A percentile compares a stretch with the other conserved stretches of the same genome.
These are phyloP conservation scores for Brachionichthys hirsutus DNA, from an alignment of 2,113 vertebrate species.

Conservation along the genomic window DNA sequence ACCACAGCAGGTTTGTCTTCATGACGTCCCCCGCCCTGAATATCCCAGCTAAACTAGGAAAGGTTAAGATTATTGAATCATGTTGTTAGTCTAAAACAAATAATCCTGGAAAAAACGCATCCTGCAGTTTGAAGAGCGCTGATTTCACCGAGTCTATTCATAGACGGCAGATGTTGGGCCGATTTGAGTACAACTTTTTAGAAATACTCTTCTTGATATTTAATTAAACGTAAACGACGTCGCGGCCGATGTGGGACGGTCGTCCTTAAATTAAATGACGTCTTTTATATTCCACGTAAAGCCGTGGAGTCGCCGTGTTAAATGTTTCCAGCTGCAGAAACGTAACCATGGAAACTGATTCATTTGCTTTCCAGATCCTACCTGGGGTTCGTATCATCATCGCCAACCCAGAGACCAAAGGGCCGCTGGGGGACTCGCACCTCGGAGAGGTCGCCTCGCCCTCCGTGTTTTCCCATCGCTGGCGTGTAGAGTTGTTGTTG, in stretches of 20 bases:
- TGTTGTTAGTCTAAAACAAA: too few relatives aligned
- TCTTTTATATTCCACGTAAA: too few relatives aligned
- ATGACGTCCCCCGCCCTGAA: background rate
- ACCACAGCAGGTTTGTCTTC: constrained; percentile 30
- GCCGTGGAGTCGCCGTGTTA: too few relatives aligned
- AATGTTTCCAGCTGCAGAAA: background rate
- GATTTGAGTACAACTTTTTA: too few relatives aligned
- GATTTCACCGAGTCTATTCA: too few relatives aligned
- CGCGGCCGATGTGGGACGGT: too few relatives aligned
- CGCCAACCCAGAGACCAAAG: constrained; percentile 98
- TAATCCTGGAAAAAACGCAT: background rate
- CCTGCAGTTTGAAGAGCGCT: constrained; percentile 4
- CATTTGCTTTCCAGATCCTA: constrained; percentile 81
- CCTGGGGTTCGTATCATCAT: constrained; percentile 98
- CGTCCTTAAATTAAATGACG: too few relatives aligned
- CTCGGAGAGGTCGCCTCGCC: constrained; percentile 87
- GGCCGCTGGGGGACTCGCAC: constrained; percentile 95
- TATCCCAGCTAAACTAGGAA: too few relatives aligned
- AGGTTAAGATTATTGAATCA: too few relatives aligned
- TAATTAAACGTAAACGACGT: too few relatives aligned
- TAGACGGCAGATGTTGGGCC: too few relatives aligned
- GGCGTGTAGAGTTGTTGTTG: background rate
- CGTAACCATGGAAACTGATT: constrained; percentile 28
- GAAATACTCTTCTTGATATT: too few relatives aligned
- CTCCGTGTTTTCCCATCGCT: background rate